Evolutionary conservation across 2,113 vertebrate genomes (phyloP).

Genomic region (Apodemus speciosus): DNA sequence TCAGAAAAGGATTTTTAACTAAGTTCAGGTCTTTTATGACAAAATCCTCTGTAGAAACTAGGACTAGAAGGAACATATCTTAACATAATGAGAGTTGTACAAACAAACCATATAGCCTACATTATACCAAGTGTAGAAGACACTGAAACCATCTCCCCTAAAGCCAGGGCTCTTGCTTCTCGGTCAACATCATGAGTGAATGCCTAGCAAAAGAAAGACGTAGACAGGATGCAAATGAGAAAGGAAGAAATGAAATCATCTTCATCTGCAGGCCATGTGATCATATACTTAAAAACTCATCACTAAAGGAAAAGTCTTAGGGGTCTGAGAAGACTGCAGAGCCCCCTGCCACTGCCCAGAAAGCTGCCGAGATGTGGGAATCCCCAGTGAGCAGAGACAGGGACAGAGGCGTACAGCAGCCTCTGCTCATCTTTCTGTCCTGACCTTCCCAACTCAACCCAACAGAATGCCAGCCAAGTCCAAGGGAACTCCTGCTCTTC

Average conservation of each 20-base stretch:
- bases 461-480: slow-evolving; percentile 94
- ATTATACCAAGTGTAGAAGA: not conserved
- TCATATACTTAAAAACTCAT: not conserved
- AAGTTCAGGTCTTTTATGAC: not conserved
- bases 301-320: not conserved
- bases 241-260: not conserved
- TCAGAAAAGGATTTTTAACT: not conserved
- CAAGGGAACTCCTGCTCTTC: slow-evolving; percentile 85
- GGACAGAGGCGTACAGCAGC: slow-evolving; percentile 71
- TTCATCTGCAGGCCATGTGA: not conserved
- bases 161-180: not conserved
- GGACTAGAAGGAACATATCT: not conserved
- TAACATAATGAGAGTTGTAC: not conserved
- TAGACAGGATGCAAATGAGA: not conserved
- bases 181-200: not conserved
- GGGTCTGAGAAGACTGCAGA: not conserved
- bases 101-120: not conserved
- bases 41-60: not conserved
- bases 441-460: slow-evolving; percentile 82
- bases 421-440: slow-evolving; percentile 75
- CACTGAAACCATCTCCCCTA: not conserved
- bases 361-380: slow-evolving; percentile 76
- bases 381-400: slow-evolving; percentile 37
- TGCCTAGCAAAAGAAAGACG: not conserved
- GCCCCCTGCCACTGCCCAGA: slow-evolving; percentile 57